Conservation (phyloP, 1,140 invertebrate species). For the Leptestheria dahalacensis region DNA sequence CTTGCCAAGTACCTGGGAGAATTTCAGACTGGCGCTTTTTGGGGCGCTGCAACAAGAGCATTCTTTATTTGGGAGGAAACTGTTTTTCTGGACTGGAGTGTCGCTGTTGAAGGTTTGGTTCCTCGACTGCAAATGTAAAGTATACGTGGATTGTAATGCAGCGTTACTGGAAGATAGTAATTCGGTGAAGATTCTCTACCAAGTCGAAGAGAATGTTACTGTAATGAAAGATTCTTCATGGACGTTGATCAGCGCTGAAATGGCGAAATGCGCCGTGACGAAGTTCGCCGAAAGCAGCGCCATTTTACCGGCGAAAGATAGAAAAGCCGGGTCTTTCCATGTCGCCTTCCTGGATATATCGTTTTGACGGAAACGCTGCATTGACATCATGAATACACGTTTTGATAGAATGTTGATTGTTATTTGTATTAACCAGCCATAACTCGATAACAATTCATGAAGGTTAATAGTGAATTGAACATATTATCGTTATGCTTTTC, state of each 20-base stretch:
- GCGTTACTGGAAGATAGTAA: background rate
- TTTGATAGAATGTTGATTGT: no score
- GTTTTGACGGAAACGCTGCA: background rate
- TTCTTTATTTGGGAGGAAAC: constrained; percentile 4
- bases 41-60: constrained; percentile 1
- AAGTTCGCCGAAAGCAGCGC: background rate
- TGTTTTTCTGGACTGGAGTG: background rate
- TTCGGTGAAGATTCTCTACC: background rate
- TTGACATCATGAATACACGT: no score
- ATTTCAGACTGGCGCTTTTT: background rate
- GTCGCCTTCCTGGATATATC: background rate
- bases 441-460: no score
- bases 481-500: no score
- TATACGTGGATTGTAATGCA: background rate
- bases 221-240: background rate
- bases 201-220: background rate
- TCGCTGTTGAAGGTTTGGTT: background rate
- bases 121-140: background rate
- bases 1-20: background rate
- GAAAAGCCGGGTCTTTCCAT: background rate
- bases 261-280: background rate
- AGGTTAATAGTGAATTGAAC: no score
- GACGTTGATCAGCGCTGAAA: background rate
- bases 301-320: background rate
- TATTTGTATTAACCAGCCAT: no score